These are phyloP conservation scores for Acleris cristana DNA, from an alignment of 2,888 invertebrate species.

Conservation along the genomic window DNA sequence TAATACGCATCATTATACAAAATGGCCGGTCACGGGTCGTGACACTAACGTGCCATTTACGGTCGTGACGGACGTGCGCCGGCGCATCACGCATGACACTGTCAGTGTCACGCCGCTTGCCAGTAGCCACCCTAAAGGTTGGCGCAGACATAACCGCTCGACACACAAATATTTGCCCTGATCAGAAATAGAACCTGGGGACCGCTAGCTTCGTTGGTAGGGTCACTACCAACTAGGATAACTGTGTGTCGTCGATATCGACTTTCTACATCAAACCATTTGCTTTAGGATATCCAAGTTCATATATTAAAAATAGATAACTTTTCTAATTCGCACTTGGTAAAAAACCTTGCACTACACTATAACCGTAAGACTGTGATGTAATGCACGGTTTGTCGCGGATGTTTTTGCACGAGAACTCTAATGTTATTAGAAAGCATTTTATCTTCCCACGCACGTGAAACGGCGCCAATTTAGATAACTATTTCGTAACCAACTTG, in stretches of 20 bases:
- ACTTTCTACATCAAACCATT: no score
- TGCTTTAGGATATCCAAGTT: no score
- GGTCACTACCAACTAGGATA: no score
- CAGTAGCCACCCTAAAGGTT: background rate
- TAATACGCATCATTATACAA: slow-evolving; percentile 20
- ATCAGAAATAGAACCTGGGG: no score
- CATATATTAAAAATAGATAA: no score
- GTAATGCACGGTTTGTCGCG: background rate
- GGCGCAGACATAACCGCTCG: no score
- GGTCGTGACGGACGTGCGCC: background rate
- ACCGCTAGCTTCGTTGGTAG: no score
- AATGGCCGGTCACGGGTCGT: slow-evolving; percentile 25
- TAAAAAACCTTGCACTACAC: background rate
- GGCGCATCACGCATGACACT: background rate
- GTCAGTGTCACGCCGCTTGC: background rate
- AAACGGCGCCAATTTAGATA: slow-evolving; percentile 14
- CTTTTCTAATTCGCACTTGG: no score
- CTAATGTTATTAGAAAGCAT: slow-evolving; percentile 33
- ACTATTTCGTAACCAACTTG: slow-evolving; percentile 24
- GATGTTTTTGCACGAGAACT: slow-evolving; percentile 2
- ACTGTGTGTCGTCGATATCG: no score
- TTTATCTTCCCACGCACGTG: slow-evolving; percentile 25
- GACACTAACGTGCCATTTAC: slow-evolving; percentile 5
- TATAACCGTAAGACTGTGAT: no score
- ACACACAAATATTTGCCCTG: no score